Conservation (phyloP, 2,888 invertebrate species). For the Phalera bucephala region DNA sequence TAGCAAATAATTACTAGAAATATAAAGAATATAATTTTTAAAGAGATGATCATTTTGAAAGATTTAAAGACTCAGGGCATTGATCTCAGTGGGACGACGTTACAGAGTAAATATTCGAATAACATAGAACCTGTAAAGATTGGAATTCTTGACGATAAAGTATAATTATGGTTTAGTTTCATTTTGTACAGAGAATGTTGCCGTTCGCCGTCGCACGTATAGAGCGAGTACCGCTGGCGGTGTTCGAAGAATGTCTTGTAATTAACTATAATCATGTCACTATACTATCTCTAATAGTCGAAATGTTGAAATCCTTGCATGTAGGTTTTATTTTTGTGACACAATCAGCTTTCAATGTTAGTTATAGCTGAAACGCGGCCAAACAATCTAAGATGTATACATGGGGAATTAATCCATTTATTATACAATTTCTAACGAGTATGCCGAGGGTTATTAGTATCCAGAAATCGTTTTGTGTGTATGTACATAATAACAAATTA, state of each 20-base stretch:
- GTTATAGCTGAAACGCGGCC: slow-evolving; percentile 20
- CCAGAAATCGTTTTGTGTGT: slow-evolving; percentile 55
- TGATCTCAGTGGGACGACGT: slow-evolving; percentile 72
- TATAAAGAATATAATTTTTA: slow-evolving; percentile 53
- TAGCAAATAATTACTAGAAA: slow-evolving; percentile 68
- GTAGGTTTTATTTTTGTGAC: slow-evolving; percentile 44
- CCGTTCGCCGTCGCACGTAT: slow-evolving; percentile 3
- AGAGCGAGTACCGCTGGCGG: slow-evolving; percentile 61
- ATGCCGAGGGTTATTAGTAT: slow-evolving; percentile 47
- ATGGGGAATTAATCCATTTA: slow-evolving; percentile 13
- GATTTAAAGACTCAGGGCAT: slow-evolving; percentile 57
- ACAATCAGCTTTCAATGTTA: slow-evolving; percentile 46
- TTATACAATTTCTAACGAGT: slow-evolving; percentile 25
- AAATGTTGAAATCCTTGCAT: too few species aligned
- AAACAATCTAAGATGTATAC: slow-evolving; percentile 12
- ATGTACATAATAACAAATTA: slow-evolving; percentile 62
- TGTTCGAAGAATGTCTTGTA: slow-evolving; percentile 38
- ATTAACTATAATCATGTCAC: slow-evolving; percentile 41
- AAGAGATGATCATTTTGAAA: slow-evolving; percentile 59
- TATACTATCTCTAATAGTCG: too few species aligned
- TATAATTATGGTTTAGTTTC: slow-evolving; percentile 24
- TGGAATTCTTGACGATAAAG: slow-evolving; percentile 40
- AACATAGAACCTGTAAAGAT: slow-evolving; percentile 45
- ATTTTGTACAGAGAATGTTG: slow-evolving; percentile 28
- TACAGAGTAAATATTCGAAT: slow-evolving; percentile 49